Evolutionary conservation across 2,888 invertebrate genomes (phyloP), one percentile per base, ranked within the genome.

Genomic region (Pyrocoelia pectoralis): DNA sequence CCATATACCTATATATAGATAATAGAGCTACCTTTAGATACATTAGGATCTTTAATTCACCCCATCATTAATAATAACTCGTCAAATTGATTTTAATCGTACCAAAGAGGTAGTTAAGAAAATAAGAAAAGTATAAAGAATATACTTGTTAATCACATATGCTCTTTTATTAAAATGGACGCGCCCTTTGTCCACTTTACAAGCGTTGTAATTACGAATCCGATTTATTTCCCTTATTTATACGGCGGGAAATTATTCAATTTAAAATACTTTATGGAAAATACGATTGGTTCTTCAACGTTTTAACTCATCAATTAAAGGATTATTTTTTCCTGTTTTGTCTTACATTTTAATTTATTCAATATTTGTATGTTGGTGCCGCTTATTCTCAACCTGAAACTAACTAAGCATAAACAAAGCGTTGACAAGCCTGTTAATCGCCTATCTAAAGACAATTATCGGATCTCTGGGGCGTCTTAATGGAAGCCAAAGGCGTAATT

Each of bases 141-240:
- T 73, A 71, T 69, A 69, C 74, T 74, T 73, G 74, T 75, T 76
- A 75, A 76, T 76, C 77, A 73, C 71, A 74, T 73, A 76, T 76
- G 76, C 76, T 72, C 69, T 72, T 75, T 76, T 77, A 78, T 78
- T 77, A 78, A 72, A 73, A 74, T 73, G 70, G 73, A 72, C 72
- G 69, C 73, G 73, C 74, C 74, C 74, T 41, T 41, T 68, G 64
- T 67, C 68, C 68, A 68, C 50, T 67, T 66, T 66, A 38, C 64
- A 66, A 65, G 68, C 67, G 66, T 66, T 69, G 68, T 72, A 72
- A 73, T 72, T 73, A 72, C 71, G 56, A 64, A 70, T 70, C 69
- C 57, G 72, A 73, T 70, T 72, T 73, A 73, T 71, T 68, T 66
- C 54, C 62, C 69, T 71, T 71, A 68, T 72, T 73, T 73, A 71